Evolutionary conservation across 2,888 invertebrate species (phyloP).

Genomic region (Charanyca ferruginea): DNA sequence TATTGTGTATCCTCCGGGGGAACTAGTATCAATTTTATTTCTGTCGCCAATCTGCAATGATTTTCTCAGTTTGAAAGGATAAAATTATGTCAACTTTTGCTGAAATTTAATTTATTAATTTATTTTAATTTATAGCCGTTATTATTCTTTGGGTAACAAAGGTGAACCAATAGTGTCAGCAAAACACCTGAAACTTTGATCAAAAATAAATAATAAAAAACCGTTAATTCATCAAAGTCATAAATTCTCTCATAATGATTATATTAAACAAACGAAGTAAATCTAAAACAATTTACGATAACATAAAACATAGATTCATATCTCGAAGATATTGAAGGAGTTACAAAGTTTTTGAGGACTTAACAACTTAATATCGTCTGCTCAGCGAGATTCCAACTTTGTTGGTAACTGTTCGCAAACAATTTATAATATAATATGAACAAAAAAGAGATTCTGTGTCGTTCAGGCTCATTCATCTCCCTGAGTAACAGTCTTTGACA

Average conservation of each 20-base stretch:
- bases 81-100: conserved; percentile 1
- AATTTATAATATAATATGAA: conserved; percentile 59
- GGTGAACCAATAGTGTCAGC: background rate
- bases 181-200: background rate
- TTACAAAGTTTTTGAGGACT: conserved; percentile 55
- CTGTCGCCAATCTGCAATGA: background rate
- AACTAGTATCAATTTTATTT: background rate
- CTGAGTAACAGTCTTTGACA: conserved; percentile 48
- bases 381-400: conserved; percentile 53
- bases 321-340: conserved; percentile 54
- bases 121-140: too few relatives aligned
- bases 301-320: conserved; percentile 47
- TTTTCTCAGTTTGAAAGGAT: background rate
- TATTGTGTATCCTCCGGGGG: background rate
- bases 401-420: conserved; percentile 54
- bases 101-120: too few relatives aligned
- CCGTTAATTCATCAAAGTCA: background rate
- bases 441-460: conserved; percentile 46
- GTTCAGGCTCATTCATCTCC: conserved; percentile 47
- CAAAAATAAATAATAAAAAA: background rate
- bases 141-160: conserved; percentile 10
- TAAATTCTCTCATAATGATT: conserved; percentile 5
- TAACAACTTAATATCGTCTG: conserved; percentile 58
- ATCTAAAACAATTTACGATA: conserved; percentile 54
- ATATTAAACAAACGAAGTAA: conserved; percentile 23